Evolutionary conservation across 2,888 invertebrate genomes (phyloP).

Genomic region (Parthenolecanium corni): DNA sequence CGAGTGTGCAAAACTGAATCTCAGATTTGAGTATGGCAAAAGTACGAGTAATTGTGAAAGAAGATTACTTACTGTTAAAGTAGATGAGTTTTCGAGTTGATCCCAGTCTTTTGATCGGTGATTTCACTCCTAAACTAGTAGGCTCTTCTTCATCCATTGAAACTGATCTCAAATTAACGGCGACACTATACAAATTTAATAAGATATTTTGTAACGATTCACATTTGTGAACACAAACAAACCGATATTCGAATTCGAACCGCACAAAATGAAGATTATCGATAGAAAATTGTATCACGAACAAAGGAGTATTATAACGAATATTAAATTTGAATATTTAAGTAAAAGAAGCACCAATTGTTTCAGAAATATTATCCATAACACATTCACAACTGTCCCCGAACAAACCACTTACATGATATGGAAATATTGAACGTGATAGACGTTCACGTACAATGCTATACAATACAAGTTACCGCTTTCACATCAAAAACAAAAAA

Average conservation of each 20-base stretch:
- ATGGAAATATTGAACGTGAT: not conserved
- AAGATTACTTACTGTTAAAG: conserved; percentile 57
- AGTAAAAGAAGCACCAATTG: not conserved
- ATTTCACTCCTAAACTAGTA: conserved; percentile 41
- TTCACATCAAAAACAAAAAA: conserved; percentile 20
- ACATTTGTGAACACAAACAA: not conserved
- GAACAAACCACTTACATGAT: conserved; percentile 10
- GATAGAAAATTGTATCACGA: no score
- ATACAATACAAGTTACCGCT: conserved; percentile 19
- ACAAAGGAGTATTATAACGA: no score
- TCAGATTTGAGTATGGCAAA: no score
- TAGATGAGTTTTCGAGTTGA: conserved; percentile 67
- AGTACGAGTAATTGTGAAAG: not conserved
- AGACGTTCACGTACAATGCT: conserved; percentile 10
- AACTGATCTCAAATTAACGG: not conserved
- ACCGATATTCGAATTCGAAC: no score
- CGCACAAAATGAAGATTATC: no score
- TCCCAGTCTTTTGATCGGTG: conserved; percentile 67
- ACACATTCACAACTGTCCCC: conserved; percentile 2
- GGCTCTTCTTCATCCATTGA: conserved; percentile 28
- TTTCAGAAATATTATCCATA: no score
- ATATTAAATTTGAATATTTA: no score
- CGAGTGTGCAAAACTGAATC: no score
- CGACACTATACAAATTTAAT: not conserved
- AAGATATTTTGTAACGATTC: not conserved